Conservation (phyloP, 1,140 invertebrate genomes). For the Branchinecta lynchi region DNA sequence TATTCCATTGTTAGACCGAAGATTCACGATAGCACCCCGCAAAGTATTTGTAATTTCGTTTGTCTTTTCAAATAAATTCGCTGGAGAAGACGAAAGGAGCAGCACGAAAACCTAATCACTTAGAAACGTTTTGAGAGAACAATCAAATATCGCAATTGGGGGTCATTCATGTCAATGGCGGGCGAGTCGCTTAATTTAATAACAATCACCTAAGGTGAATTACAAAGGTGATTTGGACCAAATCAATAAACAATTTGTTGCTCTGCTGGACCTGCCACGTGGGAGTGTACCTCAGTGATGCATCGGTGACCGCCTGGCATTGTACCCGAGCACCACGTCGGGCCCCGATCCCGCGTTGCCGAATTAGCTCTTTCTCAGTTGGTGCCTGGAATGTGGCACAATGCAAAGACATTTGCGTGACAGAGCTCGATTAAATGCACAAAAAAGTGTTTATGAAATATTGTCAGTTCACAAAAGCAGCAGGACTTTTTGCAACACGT, state of each 20-base stretch:
- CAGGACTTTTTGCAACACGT: no score
- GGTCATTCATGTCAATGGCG: not conserved
- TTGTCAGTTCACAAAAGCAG: no score
- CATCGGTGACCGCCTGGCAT: not conserved
- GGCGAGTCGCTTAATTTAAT: conserved; percentile 11
- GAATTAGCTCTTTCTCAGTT: no score
- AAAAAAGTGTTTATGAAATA: no score
- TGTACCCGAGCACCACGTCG: no score
- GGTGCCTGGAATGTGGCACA: no score
- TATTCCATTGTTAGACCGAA: not conserved
- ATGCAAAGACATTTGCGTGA: no score
- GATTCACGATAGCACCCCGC: not conserved
- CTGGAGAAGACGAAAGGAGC: not conserved
- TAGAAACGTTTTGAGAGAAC: not conserved
- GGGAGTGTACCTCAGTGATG: conserved; percentile 1
- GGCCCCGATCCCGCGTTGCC: no score
- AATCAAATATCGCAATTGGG: conserved; percentile 5
- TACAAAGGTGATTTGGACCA: not conserved
- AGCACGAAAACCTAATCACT: not conserved
- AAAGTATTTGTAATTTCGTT: not conserved
- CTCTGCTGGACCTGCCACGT: not conserved
- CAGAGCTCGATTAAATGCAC: no score
- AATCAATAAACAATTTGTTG: conserved; percentile 11
- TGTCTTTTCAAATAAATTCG: no score
- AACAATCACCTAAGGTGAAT: conserved; percentile 6